Base-by-base conservation (phyloP, 2,888 invertebrate species). In the Drosophila ustulata region DNA sequence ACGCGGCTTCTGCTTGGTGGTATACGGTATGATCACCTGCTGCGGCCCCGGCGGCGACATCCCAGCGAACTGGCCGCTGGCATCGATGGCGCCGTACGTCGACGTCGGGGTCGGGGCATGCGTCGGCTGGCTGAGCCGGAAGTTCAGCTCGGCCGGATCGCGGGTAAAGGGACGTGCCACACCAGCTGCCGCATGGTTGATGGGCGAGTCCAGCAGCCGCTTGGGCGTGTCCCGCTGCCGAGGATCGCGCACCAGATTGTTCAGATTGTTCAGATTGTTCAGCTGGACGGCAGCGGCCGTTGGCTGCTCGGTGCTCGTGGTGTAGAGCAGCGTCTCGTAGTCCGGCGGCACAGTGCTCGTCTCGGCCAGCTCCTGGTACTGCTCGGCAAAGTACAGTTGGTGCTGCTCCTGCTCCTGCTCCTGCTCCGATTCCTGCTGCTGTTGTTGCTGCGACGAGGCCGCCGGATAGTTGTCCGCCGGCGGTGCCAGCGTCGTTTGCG, bases 11-110 rank as follows among this genome's bases (percentile, higher is more conserved):
- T 94, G 93, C 69, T 94, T 94, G 46, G 94, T 95, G 2, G 95
- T 96, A 81, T 97, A 97, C 0, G 97, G 97, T 66, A 97, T 95
- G 59, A 97, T 96, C 58, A 97, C 96, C 92, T 97, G 97, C 6
- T 97, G 96, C 0, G 90, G 84, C 3, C 84, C 76, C 0, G 82
- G 77, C 0, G 92, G 92, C 3, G 89, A 80, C 82, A 92, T 91
- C 3, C 91, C 78, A 55, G 91, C 88, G 78, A 75, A 87, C 72
- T 92, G 91, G 0, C 91, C 91, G 47, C 92, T 92, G 8, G 92
- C 92, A 76, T 92, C 92, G 32, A 92, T 74, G 9, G 92, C 89
- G 57, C 92, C 88, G 58, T 90, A 92, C 0, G 90, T 92, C 6
- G 92, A 91, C 0, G 92, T 91, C n/a, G 92, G 90, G 6, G 90